phyloP scores from a whole-genome alignment of 1,140 invertebrate species.

The Palaemon carinicauda region DNA sequence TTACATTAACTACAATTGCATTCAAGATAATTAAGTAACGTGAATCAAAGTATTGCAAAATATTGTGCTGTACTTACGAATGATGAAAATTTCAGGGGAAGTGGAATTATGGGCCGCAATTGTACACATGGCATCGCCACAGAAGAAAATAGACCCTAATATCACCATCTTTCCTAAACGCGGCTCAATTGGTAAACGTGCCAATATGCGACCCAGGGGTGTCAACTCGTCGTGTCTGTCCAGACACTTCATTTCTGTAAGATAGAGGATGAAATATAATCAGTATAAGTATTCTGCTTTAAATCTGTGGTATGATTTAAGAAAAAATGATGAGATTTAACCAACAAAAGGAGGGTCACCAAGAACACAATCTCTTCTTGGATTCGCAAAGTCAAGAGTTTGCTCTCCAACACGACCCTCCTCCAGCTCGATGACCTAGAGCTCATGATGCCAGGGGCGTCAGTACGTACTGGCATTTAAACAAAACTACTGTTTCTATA shows the following conservation, averaged over 20 bases:
- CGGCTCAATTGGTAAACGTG: slow-evolving; percentile 90
- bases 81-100: slow-evolving; percentile 87
- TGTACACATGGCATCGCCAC: slow-evolving; percentile 87
- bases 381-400: too few relatives aligned
- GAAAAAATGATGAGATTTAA: not conserved
- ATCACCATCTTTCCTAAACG: slow-evolving; percentile 95
- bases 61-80: slow-evolving; percentile 61
- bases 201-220: slow-evolving; percentile 89
- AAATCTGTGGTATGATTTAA: too few relatives aligned
- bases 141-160: slow-evolving; percentile 83
- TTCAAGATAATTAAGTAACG: not conserved
- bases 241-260: slow-evolving; percentile 84
- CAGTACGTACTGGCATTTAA: too few relatives aligned
- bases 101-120: slow-evolving; percentile 94
- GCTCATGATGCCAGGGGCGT: too few relatives aligned
- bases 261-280: slow-evolving; percentile 61
- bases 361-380: too few relatives aligned
- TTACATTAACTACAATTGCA: too few relatives aligned
- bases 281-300: not conserved
- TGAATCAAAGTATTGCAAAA: not conserved
- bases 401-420: too few relatives aligned
- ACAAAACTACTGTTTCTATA: too few relatives aligned
- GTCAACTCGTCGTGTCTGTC: slow-evolving; percentile 86
- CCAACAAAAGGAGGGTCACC: too few relatives aligned
- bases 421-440: too few relatives aligned